phyloP scores from a whole-genome alignment of 1,140 invertebrate genomes.

The Achatina immaculata region DNA sequence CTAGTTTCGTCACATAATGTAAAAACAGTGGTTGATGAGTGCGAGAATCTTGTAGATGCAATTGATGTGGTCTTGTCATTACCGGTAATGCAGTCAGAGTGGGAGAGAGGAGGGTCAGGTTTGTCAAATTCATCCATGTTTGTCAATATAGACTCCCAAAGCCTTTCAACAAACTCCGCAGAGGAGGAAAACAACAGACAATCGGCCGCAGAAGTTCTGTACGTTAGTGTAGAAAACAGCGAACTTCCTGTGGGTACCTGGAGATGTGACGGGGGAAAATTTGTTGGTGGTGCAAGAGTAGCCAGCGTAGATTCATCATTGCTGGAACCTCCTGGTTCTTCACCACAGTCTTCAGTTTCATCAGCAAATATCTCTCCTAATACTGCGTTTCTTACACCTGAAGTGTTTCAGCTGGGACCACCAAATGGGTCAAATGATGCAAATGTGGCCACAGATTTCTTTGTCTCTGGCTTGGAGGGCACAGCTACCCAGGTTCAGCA shows the following conservation, averaged over 20 bases:
- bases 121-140: constrained; percentile 1
- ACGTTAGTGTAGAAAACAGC: constrained; percentile 1
- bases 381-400: not conserved
- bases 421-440: constrained; percentile 10
- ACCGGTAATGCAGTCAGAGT: not conserved
- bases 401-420: not conserved
- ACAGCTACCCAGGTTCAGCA: not conserved
- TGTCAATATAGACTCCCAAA: constrained; percentile 14
- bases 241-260: not conserved
- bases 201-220: not conserved
- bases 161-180: not conserved
- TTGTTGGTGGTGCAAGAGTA: not conserved
- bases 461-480: not conserved
- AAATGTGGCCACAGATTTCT: constrained; percentile 16
- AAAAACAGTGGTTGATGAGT: not conserved
- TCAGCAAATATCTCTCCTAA: constrained; percentile 17
- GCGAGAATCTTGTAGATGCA: not conserved
- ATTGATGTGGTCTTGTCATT: not conserved
- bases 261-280: not conserved
- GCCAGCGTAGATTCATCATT: not conserved
- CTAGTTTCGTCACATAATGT: not conserved
- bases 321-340: not conserved
- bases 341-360: constrained; percentile 13
- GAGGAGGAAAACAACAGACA: constrained; percentile 4
- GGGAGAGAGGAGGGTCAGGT: constrained; percentile 3